A percentile compares a stretch with the other conserved stretches of the same genome.
phyloP scores from a whole-genome alignment of 1,140 invertebrate genomes.

The Bombus turneri region DNA sequence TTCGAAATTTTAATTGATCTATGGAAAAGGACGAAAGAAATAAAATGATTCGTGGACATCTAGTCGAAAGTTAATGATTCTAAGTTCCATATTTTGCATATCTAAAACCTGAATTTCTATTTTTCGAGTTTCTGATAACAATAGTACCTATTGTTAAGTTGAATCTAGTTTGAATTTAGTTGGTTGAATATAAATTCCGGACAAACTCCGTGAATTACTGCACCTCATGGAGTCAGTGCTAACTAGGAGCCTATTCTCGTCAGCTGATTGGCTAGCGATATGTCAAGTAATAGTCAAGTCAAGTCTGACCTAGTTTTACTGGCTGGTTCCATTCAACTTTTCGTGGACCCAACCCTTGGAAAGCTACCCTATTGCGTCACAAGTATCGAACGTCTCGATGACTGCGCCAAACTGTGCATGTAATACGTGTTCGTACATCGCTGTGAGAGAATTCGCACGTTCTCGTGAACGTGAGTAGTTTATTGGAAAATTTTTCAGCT shows the following conservation, averaged over 20 bases:
- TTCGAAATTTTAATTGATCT: background rate
- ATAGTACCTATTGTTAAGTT: too few species aligned
- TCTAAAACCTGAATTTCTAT: background rate
- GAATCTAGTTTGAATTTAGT: background rate
- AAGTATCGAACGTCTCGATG: constrained; percentile 71
- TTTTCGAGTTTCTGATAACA: background rate
- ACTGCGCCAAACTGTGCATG: constrained; percentile 32
- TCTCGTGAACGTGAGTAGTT: background rate
- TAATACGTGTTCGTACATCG: background rate
- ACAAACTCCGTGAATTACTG: background rate
- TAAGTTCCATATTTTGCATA: background rate
- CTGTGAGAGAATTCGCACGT: background rate
- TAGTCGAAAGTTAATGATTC: background rate
- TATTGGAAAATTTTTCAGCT: background rate
- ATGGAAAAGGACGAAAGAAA: background rate
- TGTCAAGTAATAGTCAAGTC: constrained; percentile 49
- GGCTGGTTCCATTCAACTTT: constrained; percentile 75
- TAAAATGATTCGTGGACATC: background rate
- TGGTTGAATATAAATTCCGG: background rate
- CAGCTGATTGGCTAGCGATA: constrained; percentile 56
- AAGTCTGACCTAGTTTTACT: constrained; percentile 72
- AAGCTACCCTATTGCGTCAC: constrained; percentile 68
- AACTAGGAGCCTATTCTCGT: constrained; percentile 30
- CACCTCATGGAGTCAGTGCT: constrained; percentile 16
- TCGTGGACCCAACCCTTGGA: constrained; percentile 55